phyloP scores from a whole-genome alignment of 1,140 invertebrate species.

The Ceratina australensis region DNA sequence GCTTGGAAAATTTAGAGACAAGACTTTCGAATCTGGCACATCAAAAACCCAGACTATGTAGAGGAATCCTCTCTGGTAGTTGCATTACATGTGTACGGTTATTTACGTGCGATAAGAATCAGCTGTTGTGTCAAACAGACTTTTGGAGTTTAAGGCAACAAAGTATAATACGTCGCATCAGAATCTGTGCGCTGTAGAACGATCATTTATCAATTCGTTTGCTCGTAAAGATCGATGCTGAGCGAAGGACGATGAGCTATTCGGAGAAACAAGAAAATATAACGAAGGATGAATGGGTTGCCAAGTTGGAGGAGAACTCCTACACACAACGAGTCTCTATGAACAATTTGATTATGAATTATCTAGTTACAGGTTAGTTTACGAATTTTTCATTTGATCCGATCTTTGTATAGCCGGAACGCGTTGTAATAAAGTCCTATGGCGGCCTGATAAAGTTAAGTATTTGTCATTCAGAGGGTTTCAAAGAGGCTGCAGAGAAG shows the following conservation, averaged over 20 bases:
- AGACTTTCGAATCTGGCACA: no score
- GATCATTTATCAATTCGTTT: not conserved
- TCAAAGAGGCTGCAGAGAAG: slow-evolving; percentile 98
- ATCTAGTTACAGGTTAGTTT: slow-evolving; percentile 93
- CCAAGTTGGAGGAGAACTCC: slow-evolving; percentile 83
- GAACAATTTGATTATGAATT: slow-evolving; percentile 99
- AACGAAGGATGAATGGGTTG: slow-evolving; percentile 76
- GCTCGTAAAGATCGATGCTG: slow-evolving; percentile 12
- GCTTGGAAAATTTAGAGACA: no score
- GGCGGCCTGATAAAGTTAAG: not conserved
- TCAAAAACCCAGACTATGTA: no score
- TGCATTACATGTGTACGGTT: slow-evolving; percentile 1
- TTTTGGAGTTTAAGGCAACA: not conserved
- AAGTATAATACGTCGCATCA: not conserved
- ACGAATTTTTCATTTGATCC: slow-evolving; percentile 14
- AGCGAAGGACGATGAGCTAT: slow-evolving; percentile 70
- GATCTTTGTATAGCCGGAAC: no score
- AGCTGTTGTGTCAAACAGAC: slow-evolving; percentile 40
- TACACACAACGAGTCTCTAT: slow-evolving; percentile 94
- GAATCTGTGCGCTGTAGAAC: not conserved
- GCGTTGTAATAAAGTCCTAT: no score
- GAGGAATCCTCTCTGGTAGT: no score
- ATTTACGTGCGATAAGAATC: slow-evolving; percentile 6
- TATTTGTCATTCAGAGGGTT: slow-evolving; percentile 87
- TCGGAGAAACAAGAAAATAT: slow-evolving; percentile 73